Conservation (phyloP, 2,113 vertebrate species). For the Apus apus region DNA sequence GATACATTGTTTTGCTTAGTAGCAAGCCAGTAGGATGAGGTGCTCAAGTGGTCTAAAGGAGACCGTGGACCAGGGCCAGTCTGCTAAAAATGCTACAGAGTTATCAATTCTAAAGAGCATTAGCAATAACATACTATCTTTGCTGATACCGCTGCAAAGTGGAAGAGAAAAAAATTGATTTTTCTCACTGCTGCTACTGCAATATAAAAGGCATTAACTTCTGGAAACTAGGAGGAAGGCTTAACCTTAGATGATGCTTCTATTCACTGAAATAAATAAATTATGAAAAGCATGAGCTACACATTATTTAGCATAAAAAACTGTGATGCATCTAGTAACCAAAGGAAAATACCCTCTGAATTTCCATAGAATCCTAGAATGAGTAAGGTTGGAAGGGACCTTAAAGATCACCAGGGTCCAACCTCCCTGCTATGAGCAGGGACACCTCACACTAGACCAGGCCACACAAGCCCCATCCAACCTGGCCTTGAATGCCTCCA, state of each 20-base stretch:
- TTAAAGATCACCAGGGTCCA: no score
- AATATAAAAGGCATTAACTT: background rate
- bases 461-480: no score
- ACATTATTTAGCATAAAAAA: background rate
- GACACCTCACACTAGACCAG: no score
- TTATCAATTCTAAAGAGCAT: background rate
- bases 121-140: rapidly evolving
- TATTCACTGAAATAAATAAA: background rate
- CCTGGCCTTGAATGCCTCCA: no score
- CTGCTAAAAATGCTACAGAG: background rate
- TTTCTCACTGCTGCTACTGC: background rate
- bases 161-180: background rate
- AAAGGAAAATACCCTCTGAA: background rate
- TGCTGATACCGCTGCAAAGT: background rate
- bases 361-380: background rate
- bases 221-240: background rate
- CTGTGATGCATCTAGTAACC: background rate
- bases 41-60: background rate
- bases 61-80: background rate
- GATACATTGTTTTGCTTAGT: background rate
- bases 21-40: background rate
- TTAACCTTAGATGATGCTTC: background rate
- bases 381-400: no score
- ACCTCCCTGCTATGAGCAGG: no score
- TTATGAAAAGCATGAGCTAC: background rate